Conservation (phyloP, 2,797 vertebrate species). For the Characodon lateralis region DNA sequence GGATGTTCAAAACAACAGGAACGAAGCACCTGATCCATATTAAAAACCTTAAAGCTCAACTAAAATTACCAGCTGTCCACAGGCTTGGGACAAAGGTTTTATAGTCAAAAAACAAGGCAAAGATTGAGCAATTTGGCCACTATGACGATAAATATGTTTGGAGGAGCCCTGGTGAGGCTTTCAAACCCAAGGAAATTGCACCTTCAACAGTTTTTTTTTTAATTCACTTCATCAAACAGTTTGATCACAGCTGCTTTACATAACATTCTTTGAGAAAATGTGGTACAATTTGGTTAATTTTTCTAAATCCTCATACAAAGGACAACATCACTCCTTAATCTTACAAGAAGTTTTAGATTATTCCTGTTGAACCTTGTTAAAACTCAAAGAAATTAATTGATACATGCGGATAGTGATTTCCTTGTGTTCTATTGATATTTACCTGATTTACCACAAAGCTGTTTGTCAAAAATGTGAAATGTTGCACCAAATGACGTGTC, state of each 20-base stretch:
- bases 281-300: not conserved
- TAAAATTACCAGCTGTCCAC: too few relatives aligned
- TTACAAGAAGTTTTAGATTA: not conserved
- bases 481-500: too few relatives aligned
- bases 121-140: too few relatives aligned
- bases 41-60: too few relatives aligned
- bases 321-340: not conserved
- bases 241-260: too few relatives aligned
- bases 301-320: not conserved
- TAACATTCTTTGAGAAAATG: not conserved
- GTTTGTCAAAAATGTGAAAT: not conserved
- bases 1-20: too few relatives aligned
- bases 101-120: too few relatives aligned
- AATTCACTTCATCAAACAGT: too few relatives aligned
- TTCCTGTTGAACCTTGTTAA: not conserved
- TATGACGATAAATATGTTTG: too few relatives aligned
- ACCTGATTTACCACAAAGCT: not conserved
- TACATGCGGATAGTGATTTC: not conserved
- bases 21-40: too few relatives aligned
- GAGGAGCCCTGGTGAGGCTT: not conserved
- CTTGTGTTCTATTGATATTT: not conserved
- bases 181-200: not conserved
- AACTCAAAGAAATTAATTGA: not conserved
- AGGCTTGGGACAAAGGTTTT: too few relatives aligned
- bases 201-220: too few relatives aligned